A percentile compares a stretch with the other conserved stretches of the same genome.
phyloP scores from a whole-genome alignment of 1,140 invertebrate species.

The Brachionus koreanus region DNA sequence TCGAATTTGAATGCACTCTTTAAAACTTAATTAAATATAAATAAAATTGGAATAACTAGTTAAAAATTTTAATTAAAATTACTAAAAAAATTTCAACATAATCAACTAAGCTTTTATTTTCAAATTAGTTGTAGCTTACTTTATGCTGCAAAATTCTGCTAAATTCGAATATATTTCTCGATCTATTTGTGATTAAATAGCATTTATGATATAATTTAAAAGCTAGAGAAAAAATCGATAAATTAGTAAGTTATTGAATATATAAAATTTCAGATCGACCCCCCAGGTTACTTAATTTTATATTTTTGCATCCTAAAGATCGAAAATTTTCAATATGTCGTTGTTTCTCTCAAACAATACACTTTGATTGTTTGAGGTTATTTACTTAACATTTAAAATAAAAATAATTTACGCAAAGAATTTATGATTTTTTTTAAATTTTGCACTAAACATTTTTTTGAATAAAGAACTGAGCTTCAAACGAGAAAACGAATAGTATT shows the following conservation, averaged over 20 bases:
- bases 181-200: conserved; percentile 7
- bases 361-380: not conserved
- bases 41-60: not conserved
- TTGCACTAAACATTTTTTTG: not conserved
- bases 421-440: not conserved
- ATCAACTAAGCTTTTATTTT: not conserved
- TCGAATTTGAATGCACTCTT: not conserved
- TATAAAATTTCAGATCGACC: not conserved
- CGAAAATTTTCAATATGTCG: not conserved
- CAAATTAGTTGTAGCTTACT: not conserved
- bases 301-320: conserved; percentile 29
- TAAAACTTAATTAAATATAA: not conserved
- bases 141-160: not conserved
- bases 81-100: not conserved
- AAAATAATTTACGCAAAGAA: not conserved
- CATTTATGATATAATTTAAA: not conserved
- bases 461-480: not conserved
- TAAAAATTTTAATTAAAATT: not conserved
- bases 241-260: not conserved
- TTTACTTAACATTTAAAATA: conserved; percentile 32
- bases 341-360: not conserved
- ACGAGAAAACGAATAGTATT: not conserved
- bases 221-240: conserved; percentile 24
- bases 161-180: not conserved
- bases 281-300: conserved; percentile 21